A percentile compares a stretch with the other conserved stretches of the same genome.
These are phyloP conservation scores for Pteruthius melanotis DNA, from an alignment of 2,113 vertebrate genomes.

Conservation along the genomic window DNA sequence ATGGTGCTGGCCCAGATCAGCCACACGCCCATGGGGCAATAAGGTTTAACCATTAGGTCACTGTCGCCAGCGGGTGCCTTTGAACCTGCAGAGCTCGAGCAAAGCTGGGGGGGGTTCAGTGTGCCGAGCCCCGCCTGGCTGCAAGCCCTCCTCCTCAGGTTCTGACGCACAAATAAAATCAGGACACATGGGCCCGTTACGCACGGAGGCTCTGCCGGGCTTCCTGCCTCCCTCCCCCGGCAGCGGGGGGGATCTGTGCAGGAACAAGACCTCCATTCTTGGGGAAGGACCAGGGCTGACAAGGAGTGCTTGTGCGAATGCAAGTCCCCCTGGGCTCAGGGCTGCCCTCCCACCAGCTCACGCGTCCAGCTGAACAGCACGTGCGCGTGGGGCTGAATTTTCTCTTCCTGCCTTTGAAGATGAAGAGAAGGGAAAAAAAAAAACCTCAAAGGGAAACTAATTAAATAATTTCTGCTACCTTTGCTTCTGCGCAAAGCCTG, in stretches of 20 bases:
- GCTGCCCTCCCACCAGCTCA: neutral
- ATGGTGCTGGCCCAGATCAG: neutral
- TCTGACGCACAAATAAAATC: neutral
- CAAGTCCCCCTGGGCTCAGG: neutral
- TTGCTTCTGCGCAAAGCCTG: neutral
- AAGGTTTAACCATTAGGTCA: neutral
- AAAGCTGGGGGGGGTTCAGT: neutral
- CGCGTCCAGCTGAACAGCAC: neutral
- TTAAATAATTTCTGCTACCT: neutral
- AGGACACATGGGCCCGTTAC: neutral
- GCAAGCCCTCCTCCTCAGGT: neutral
- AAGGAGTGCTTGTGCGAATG: slow-evolving; percentile 8
- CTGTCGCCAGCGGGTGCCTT: neutral
- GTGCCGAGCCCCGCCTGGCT: neutral
- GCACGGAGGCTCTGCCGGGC: neutral
- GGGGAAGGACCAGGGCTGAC: neutral
- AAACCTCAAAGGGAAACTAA: slow-evolving; percentile 5
- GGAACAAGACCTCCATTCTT: slow-evolving; percentile 42
- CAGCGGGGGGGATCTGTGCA: fast-evolving
- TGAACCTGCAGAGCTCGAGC: neutral
- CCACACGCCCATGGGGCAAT: neutral
- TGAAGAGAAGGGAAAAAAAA: neutral
- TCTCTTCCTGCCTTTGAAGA: slow-evolving; percentile 59
- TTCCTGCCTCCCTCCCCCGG: neutral
- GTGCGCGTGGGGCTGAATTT: neutral